Evolutionary conservation across 2,113 vertebrate species (phyloP), one percentile per base, ranked within the genome.

Genomic region (Equus quagga): DNA sequence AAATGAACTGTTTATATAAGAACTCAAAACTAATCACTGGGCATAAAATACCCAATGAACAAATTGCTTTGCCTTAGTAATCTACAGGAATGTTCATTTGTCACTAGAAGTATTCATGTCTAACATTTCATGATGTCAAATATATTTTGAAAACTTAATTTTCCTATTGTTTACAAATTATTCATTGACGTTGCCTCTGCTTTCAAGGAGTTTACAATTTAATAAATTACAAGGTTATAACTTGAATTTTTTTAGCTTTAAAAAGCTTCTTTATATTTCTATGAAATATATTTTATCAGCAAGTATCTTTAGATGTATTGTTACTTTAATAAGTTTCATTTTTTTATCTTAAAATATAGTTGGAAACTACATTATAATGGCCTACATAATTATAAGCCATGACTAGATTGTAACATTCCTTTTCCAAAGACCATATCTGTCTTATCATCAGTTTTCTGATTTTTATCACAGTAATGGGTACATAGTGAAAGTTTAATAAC

Each of bases 171-270:
- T 81, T 87, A 15, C 58, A 82, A 81, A 65, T n/a, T 56, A 67
- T 75, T 70, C 33, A 67, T 31, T 75, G 56, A 44, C 36, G 24
- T 87, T 88, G 15, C 23, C 11, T 88, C 58, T 65, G 23, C 17
- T 44, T 73, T 81, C 56, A 96, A 96, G 23, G 64, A 86, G 26
- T 46, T 81, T 92, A 76, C 23, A 92, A n/a, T 87, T 72, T 86
- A 87, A 19, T 65, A 80, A 72, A 80, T 70, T 64, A 56, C 21
- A 49, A 80, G 3, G 28, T 65, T 7, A 73, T 11, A 54, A 7
- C 28, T 64, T 54, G 26, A 44, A 56, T 56, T 44, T 51, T 58
- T 90, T 86, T 86, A 86, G 31, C 46, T 86, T 81, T 87, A 70
- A 62, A 56, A 31, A 80, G 26, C 44, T 28, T 64, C 44, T 95